Conservation (phyloP, 2,797 vertebrate species). For the Menidia menidia region DNA sequence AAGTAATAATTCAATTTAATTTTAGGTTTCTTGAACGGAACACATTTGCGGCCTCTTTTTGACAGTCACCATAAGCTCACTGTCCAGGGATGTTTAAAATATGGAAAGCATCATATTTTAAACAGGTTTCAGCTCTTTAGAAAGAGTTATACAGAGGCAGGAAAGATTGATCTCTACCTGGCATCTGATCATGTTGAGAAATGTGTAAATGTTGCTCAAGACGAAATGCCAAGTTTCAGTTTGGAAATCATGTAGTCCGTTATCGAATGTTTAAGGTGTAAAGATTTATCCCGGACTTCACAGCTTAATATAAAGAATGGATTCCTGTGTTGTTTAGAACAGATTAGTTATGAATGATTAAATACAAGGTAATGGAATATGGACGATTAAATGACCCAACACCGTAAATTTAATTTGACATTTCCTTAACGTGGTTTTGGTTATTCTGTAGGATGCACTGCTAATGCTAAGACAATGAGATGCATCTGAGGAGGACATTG, state of each 20-base stretch:
- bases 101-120: not conserved
- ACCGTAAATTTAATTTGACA: not conserved
- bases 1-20: not conserved
- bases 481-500: not conserved
- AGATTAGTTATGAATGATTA: not conserved
- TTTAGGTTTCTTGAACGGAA: not conserved
- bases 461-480: not conserved
- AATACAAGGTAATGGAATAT: not conserved
- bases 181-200: not conserved
- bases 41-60: not conserved
- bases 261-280: conserved; percentile 2
- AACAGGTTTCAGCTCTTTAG: conserved; percentile 19
- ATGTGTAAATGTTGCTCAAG: not conserved
- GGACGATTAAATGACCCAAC: not conserved
- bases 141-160: conserved; percentile 1
- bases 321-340: not conserved
- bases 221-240: not conserved
- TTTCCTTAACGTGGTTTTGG: conserved; percentile 27
- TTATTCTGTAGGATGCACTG: conserved; percentile 19
- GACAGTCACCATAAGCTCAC: not conserved
- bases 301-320: not conserved
- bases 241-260: not conserved
- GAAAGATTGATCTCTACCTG: not conserved
- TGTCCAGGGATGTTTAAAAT: not conserved
- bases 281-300: not conserved